phyloP scores from a whole-genome alignment of 1,140 invertebrate species.

The Drosophila persimilis region DNA sequence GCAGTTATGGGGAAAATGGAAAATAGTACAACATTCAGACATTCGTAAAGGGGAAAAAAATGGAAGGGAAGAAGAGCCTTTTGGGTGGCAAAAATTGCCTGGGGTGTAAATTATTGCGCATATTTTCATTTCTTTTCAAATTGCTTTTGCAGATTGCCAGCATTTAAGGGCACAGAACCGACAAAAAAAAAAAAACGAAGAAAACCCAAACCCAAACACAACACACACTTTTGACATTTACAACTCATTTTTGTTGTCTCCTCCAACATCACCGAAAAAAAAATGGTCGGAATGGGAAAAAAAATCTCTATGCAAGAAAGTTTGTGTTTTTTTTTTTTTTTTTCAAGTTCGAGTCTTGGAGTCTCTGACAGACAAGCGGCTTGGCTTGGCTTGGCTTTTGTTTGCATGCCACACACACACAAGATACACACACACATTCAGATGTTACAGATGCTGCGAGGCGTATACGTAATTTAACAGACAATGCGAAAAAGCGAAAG shows the following conservation, averaged over 20 bases:
- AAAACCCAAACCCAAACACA: conserved; percentile 49
- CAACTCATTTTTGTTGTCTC: conserved; percentile 67
- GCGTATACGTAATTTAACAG: conserved; percentile 78
- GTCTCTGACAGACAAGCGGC: conserved; percentile 70
- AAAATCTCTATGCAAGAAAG: conserved; percentile 69
- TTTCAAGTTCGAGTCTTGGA: conserved; percentile 62
- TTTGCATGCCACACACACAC: conserved; percentile 62
- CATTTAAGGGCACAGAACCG: conserved; percentile 37
- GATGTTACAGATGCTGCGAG: conserved; percentile 51
- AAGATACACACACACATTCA: conserved; percentile 23
- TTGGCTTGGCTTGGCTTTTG: conserved; percentile 48
- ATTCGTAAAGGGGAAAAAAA: conserved; percentile 6
- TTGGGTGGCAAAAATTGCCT: conserved; percentile 55
- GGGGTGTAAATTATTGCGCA: conserved; percentile 80
- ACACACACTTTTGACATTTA: conserved; percentile 79
- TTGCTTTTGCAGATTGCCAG: conserved; percentile 77
- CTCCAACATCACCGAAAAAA: conserved; percentile 5
- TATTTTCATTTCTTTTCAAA: conserved; percentile 78
- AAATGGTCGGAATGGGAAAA: not conserved
- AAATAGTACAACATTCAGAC: conserved; percentile 22
- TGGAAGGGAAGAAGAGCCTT: no score
- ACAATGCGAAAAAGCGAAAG: conserved; percentile 60
- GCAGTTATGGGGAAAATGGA: conserved; percentile 11
- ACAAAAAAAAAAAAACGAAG: conserved; percentile 20
- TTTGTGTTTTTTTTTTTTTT: conserved; percentile 16